Conservation (phyloP, 2,797 vertebrate genomes). For the Anomalospiza imberbis region DNA sequence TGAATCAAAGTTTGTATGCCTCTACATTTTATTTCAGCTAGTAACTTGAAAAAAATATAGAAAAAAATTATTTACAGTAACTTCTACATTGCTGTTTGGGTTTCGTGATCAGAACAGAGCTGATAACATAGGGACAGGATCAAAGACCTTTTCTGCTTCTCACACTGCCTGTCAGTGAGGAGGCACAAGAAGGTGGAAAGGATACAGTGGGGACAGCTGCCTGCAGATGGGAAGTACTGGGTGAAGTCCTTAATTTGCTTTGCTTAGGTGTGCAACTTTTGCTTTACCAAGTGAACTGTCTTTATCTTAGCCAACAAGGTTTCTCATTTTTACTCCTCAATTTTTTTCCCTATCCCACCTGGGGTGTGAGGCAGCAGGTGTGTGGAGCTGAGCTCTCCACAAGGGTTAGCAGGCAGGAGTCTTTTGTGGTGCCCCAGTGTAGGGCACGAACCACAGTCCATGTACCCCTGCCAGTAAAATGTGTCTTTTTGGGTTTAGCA, state of each 20-base stretch:
- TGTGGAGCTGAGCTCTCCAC: background rate
- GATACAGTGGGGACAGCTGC: background rate
- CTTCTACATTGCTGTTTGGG: background rate
- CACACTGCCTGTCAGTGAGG: rapidly evolving
- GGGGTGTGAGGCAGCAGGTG: background rate
- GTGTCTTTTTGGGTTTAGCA: background rate
- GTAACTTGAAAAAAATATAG: background rate
- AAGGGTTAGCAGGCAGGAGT: background rate
- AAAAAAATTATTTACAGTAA: background rate
- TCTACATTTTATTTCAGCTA: background rate
- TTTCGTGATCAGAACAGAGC: background rate
- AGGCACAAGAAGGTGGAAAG: background rate
- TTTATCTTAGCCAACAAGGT: background rate
- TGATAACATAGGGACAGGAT: background rate
- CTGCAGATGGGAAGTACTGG: background rate
- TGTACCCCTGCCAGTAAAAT: background rate
- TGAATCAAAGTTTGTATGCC: background rate
- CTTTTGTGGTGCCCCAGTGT: rapidly evolving
- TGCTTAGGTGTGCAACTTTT: background rate
- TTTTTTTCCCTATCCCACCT: background rate
- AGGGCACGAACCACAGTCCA: rapidly evolving
- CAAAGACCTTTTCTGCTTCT: background rate
- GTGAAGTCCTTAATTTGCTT: background rate
- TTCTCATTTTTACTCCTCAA: background rate
- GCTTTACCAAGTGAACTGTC: background rate